These are phyloP conservation scores for Perca flavescens DNA, from an alignment of 2,113 vertebrate genomes.

Conservation along the genomic window DNA sequence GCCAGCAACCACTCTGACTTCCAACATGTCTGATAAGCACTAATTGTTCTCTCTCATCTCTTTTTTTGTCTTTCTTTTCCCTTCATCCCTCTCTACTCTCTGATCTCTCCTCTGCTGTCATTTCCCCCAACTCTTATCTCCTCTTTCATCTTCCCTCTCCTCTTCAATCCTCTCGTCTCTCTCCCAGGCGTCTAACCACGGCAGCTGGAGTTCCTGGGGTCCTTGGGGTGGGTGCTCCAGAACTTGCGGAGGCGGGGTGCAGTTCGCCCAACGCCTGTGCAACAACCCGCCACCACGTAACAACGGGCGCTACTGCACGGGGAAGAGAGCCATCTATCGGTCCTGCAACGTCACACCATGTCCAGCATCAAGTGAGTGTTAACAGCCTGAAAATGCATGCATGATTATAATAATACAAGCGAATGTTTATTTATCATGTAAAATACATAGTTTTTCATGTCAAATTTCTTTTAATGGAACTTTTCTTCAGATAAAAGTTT, in stretches of 20 bases:
- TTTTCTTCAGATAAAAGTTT: slow-evolving; percentile 89
- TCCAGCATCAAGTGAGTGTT: slow-evolving; percentile 84
- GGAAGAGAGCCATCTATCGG: slow-evolving; percentile 94
- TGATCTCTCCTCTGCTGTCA: slow-evolving; percentile 34
- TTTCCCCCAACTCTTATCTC: background rate
- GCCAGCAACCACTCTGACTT: background rate
- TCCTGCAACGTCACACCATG: slow-evolving; percentile 91
- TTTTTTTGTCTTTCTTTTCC: background rate
- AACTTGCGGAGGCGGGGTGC: slow-evolving; percentile 93
- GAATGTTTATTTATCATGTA: background rate
- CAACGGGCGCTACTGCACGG: slow-evolving; percentile 94
- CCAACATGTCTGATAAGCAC: slow-evolving; percentile 38
- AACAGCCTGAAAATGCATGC: background rate
- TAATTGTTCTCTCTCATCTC: slow-evolving; percentile 45
- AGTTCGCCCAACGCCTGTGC: slow-evolving; percentile 95
- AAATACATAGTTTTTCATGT: background rate
- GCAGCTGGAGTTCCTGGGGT: slow-evolving; percentile 98
- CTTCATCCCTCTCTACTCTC: slow-evolving; percentile 18
- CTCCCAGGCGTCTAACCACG: slow-evolving; percentile 92
- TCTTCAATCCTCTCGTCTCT: background rate
- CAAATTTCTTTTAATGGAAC: background rate
- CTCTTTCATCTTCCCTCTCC: slow-evolving; percentile 11
- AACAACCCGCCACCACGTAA: slow-evolving; percentile 97
- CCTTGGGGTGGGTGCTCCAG: slow-evolving; percentile 94
- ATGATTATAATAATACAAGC: background rate